Conservation (phyloP, 2,113 vertebrate genomes). For the Strigops habroptila region DNA sequence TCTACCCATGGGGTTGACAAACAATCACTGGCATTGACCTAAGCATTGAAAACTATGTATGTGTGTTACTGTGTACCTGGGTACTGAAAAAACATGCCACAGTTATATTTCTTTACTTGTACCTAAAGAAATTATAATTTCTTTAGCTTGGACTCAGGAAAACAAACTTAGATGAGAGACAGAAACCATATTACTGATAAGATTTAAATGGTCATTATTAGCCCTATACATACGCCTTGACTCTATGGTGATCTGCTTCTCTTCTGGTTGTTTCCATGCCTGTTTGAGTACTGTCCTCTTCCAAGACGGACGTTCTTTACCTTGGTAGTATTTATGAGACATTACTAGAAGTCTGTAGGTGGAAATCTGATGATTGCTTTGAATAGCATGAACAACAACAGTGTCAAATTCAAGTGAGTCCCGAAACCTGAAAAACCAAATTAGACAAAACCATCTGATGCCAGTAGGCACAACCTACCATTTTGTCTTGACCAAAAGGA, state of each 20-base stretch:
- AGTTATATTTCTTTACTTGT: not conserved
- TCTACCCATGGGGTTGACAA: not conserved
- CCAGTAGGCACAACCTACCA: not conserved
- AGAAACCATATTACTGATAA: not conserved
- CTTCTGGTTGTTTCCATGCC: not conserved
- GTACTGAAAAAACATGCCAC: not conserved
- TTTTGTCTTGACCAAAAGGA: not conserved
- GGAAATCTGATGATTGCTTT: slow-evolving; percentile 78
- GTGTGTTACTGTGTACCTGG: not conserved
- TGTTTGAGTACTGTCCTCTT: slow-evolving; percentile 22
- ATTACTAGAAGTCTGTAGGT: slow-evolving; percentile 77
- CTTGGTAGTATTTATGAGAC: slow-evolving; percentile 31
- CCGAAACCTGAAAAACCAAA: slow-evolving; percentile 75
- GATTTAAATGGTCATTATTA: not conserved
- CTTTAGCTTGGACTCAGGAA: not conserved
- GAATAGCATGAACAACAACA: slow-evolving; percentile 81
- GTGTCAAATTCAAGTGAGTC: slow-evolving; percentile 71
- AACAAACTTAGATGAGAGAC: not conserved
- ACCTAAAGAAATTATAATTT: not conserved
- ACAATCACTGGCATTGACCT: not conserved
- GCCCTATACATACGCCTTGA: not conserved
- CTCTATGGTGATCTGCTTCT: slow-evolving; percentile 14
- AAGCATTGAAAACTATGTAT: not conserved
- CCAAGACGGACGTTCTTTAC: not conserved
- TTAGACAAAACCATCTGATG: not conserved